Conservation (phyloP, 2,888 invertebrate species). For the Hydrotaea cyrtoneurina region DNA sequence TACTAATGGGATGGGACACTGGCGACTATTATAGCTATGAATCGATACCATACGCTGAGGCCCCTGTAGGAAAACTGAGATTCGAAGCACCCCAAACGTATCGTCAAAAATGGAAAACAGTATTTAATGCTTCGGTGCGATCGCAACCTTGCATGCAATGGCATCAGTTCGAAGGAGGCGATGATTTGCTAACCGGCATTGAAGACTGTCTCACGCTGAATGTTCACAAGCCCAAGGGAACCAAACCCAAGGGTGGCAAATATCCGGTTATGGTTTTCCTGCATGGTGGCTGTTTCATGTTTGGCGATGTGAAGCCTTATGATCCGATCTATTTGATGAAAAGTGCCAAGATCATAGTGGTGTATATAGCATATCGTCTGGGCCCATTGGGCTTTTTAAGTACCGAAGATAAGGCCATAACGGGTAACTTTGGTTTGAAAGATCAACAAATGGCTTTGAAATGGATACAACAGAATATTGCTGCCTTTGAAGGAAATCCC, state of each 20-base stretch:
- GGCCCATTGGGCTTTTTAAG: conserved; percentile 89
- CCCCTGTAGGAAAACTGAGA: conserved; percentile 84
- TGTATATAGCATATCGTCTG: conserved; percentile 87
- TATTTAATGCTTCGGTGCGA: conserved; percentile 79
- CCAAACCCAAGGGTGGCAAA: conserved; percentile 65
- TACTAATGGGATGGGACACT: conserved; percentile 73
- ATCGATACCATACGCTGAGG: conserved; percentile 86
- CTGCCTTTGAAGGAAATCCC: conserved; percentile 87
- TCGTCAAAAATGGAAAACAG: conserved; percentile 70
- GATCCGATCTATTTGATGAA: conserved; percentile 85
- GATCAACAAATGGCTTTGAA: conserved; percentile 87
- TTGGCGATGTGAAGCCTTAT: conserved; percentile 81
- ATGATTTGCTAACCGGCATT: conserved; percentile 81
- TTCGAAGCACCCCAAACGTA: conserved; percentile 81
- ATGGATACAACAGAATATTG: conserved; percentile 87
- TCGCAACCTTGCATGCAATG: conserved; percentile 85
- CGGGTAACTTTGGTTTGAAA: conserved; percentile 88
- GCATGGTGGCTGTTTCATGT: conserved; percentile 88
- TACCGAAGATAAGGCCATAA: conserved; percentile 86
- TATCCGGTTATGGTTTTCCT: conserved; percentile 85
- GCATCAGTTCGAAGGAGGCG: conserved; percentile 76
- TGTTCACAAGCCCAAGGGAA: conserved; percentile 82
- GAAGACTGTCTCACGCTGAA: conserved; percentile 87
- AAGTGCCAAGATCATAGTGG: conserved; percentile 83
- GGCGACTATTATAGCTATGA: conserved; percentile 83